A percentile compares a stretch with the other conserved stretches of the same genome.
These are phyloP conservation scores for Paraplagusia blochii DNA, from an alignment of 2,113 vertebrate species.

Conservation along the genomic window DNA sequence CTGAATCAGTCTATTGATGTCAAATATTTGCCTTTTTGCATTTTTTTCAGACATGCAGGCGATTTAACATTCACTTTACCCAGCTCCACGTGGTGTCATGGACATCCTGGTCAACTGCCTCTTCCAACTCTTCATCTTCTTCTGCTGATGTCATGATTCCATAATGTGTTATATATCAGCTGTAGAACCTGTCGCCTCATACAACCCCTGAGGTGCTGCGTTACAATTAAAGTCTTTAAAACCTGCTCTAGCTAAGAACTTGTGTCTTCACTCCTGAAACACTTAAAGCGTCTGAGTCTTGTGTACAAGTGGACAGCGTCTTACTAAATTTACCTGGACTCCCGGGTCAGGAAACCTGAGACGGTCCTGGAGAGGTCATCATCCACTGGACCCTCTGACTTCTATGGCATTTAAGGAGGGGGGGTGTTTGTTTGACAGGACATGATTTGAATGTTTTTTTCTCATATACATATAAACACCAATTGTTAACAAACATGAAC, in stretches of 20 bases:
- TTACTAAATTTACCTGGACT: constrained; percentile 65
- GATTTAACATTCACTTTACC: constrained; percentile 59
- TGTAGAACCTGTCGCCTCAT: constrained; percentile 7
- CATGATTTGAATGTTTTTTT: constrained; percentile 15
- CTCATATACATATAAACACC: constrained; percentile 5
- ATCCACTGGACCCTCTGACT: constrained; percentile 50
- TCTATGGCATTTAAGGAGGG: constrained; percentile 49
- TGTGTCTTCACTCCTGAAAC: constrained; percentile 24
- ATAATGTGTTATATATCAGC: constrained; percentile 30
- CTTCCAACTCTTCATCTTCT: constrained; percentile 60
- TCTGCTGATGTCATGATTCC: constrained; percentile 66
- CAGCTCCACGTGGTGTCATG: constrained; percentile 73
- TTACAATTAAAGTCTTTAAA: not conserved
- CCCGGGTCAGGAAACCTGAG: constrained; percentile 65
- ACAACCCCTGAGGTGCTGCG: not conserved
- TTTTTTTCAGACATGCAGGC: constrained; percentile 13
- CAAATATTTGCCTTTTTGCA: not conserved
- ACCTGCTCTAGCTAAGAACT: not conserved
- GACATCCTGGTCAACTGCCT: constrained; percentile 44
- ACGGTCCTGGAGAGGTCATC: constrained; percentile 36
- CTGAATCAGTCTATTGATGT: too few relatives aligned
- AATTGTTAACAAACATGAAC: not conserved
- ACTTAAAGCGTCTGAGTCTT: constrained; percentile 47
- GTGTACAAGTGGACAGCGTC: constrained; percentile 29
- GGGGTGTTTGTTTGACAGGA: constrained; percentile 15